phyloP scores from a whole-genome alignment of 1,140 invertebrate species.

The Sycophaga agraensis region DNA sequence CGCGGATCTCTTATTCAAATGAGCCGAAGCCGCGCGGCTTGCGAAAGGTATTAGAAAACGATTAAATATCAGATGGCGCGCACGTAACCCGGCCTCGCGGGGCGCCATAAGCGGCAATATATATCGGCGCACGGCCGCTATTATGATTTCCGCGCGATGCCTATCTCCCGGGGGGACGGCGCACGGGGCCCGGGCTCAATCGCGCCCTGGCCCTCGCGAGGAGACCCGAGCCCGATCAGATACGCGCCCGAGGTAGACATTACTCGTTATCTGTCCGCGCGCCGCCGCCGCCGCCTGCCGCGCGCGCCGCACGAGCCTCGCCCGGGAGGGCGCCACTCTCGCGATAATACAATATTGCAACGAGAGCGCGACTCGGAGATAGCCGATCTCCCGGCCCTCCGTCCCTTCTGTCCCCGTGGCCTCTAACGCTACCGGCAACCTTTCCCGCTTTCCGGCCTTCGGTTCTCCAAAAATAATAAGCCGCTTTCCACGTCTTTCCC shows the following conservation, averaged over 20 bases:
- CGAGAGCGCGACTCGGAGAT: constrained; percentile 11
- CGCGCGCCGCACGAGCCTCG: no score
- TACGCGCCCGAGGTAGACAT: constrained; percentile 16
- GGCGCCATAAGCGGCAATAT: not conserved
- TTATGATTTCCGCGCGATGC: constrained; percentile 17
- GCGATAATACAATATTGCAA: constrained; percentile 23
- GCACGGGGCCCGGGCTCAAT: no score
- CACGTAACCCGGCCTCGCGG: not conserved
- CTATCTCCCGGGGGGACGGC: not conserved
- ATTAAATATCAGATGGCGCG: constrained; percentile 17
- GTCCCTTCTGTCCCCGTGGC: no score
- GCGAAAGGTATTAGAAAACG: constrained; percentile 25
- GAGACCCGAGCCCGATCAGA: no score
- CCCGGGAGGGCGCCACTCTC: constrained; percentile 13
- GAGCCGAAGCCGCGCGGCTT: constrained; percentile 14
- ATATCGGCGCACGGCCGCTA: not conserved
- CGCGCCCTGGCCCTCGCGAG: no score
- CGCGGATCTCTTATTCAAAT: constrained; percentile 4
- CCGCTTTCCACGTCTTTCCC: no score
- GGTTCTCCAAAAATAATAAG: no score
- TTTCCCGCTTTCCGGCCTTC: no score
- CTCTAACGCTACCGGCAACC: no score
- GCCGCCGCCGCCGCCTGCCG: no score
- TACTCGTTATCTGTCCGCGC: constrained; percentile 21
- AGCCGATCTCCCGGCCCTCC: constrained; percentile 7